Evolutionary conservation across 1,140 invertebrate species (phyloP).

Genomic region (Apocrypta bakeri): DNA sequence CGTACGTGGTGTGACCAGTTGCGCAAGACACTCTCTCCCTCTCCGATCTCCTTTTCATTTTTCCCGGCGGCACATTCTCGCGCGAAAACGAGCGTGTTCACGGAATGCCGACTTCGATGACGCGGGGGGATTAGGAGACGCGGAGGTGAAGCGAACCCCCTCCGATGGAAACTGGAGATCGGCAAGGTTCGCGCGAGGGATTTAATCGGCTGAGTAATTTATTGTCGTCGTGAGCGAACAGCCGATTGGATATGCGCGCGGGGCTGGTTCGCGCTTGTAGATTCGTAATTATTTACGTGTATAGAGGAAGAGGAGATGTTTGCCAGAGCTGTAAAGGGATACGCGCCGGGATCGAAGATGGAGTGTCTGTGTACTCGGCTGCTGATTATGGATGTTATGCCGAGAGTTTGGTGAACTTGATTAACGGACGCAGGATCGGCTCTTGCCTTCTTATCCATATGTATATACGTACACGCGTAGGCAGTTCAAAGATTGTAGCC

Average conservation of each 20-base stretch:
- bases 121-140: constrained; percentile 14
- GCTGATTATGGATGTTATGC: not conserved
- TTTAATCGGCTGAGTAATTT: constrained; percentile 45
- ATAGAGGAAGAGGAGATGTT: not conserved
- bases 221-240: constrained; percentile 16
- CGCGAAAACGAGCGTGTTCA: not conserved
- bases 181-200: not conserved
- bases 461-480: not conserved
- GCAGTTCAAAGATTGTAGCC: not conserved
- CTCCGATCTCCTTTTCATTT: constrained; percentile 14
- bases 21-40: constrained; percentile 17
- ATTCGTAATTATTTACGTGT: constrained; percentile 39
- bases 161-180: constrained; percentile 20
- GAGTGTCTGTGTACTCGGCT: not conserved
- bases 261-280: constrained; percentile 10
- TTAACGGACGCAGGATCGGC: not conserved
- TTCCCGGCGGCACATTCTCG: not conserved
- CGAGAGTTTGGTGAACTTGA: constrained; percentile 1
- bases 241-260: constrained; percentile 1
- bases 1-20: constrained; percentile 46
- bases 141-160: not conserved
- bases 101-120: not conserved
- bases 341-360: not conserved
- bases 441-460: too few relatives aligned
- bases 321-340: not conserved